These are phyloP conservation scores for Simalia tracyae DNA, from an alignment of 2,797 vertebrate genomes.

Conservation along the genomic window DNA sequence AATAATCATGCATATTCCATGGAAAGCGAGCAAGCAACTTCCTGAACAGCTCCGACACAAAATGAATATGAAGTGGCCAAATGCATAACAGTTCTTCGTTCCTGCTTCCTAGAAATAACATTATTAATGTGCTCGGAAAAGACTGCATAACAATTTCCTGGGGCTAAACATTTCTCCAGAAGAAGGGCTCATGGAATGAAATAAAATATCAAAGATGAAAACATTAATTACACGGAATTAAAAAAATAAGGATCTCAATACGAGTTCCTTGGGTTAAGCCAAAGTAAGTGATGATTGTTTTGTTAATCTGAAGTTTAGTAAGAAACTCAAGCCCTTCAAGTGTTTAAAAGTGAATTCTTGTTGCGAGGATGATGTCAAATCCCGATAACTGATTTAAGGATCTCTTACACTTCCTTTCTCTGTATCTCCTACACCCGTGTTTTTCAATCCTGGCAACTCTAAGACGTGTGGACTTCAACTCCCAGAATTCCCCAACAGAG, in stretches of 20 bases:
- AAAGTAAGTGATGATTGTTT: background rate
- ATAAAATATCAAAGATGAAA: background rate
- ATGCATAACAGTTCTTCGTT: slow-evolving; percentile 39
- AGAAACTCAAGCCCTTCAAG: background rate
- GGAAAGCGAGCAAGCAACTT: slow-evolving; percentile 2
- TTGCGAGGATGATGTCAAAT: background rate
- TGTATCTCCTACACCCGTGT: background rate
- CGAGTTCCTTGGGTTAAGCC: background rate
- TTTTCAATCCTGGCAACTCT: background rate
- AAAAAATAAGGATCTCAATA: background rate
- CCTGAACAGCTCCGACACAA: background rate
- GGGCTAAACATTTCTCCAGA: background rate
- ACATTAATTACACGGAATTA: background rate
- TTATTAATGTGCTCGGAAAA: background rate
- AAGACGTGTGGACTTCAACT: background rate
- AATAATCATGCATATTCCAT: slow-evolving; percentile 44
- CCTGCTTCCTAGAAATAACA: background rate
- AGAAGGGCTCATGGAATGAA: background rate
- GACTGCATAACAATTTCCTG: background rate
- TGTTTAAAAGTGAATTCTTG: background rate
- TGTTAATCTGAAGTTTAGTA: background rate
- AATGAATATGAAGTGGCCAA: slow-evolving; percentile 45
- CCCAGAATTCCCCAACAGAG: background rate
- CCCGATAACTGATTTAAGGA: background rate
- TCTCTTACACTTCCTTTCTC: background rate